phyloP scores from a whole-genome alignment of 2,888 invertebrate species.

The Cataglyphis altisquamis region DNA sequence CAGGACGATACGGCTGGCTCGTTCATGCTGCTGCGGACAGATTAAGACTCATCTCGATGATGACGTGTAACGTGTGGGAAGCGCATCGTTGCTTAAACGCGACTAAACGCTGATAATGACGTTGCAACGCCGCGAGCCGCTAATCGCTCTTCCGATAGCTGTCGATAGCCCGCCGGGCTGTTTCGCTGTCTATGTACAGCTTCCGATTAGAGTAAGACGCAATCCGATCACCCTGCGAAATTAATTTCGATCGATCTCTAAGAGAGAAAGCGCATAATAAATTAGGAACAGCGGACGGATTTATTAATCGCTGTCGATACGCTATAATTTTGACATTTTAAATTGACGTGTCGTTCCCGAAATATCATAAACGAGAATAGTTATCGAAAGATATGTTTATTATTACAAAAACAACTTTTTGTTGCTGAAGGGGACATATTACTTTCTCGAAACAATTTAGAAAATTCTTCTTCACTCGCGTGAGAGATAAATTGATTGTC shows the following conservation, averaged over 20 bases:
- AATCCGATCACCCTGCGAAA: conserved; percentile 1
- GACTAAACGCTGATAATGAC: conserved; percentile 38
- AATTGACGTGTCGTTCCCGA: too few species aligned
- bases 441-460: conserved; percentile 23
- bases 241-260: conserved; percentile 3
- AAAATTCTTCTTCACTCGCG: neutral
- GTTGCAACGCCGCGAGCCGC: conserved; percentile 16
- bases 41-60: conserved; percentile 14
- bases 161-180: conserved; percentile 30
- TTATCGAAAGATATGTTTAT: neutral
- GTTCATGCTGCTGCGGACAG: conserved; percentile 63
- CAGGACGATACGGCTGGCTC: conserved; percentile 79
- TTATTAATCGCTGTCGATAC: neutral
- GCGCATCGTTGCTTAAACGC: conserved; percentile 19
- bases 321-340: neutral
- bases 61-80: conserved; percentile 11
- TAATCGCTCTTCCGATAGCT: conserved; percentile 37
- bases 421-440: too few species aligned
- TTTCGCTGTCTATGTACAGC: neutral
- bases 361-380: conserved; percentile 1
- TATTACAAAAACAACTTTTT: too few species aligned
- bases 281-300: neutral
- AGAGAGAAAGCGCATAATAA: neutral
- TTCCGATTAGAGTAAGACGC: conserved; percentile 23
- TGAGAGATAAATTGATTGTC: neutral